Evolutionary conservation across 2,113 vertebrate species (phyloP).

Genomic region (Ceyx margarethae): DNA sequence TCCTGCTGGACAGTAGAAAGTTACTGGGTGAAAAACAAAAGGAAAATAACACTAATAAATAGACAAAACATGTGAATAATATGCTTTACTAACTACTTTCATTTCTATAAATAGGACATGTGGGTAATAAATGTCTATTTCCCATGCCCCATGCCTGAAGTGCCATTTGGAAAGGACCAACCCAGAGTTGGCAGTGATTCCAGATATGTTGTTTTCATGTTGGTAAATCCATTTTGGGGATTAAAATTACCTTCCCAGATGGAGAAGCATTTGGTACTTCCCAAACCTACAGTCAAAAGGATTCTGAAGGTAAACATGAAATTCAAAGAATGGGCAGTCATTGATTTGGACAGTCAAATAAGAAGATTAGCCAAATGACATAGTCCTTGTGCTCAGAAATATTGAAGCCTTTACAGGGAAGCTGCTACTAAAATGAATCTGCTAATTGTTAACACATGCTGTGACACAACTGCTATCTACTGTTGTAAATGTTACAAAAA

Average conservation of each 20-base stretch:
- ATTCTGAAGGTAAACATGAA: slow-evolving; percentile 43
- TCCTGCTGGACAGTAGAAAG: not conserved
- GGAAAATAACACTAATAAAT: not conserved
- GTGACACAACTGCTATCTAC: not conserved
- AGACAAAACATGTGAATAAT: not conserved
- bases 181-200: not conserved
- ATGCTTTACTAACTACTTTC: not conserved
- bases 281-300: slow-evolving; percentile 34
- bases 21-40: not conserved
- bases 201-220: slow-evolving; percentile 48
- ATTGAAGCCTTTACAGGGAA: slow-evolving; percentile 20
- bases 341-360: slow-evolving; percentile 34
- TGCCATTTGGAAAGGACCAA: slow-evolving; percentile 8
- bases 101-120: not conserved
- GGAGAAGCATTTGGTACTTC: slow-evolving; percentile 59
- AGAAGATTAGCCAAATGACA: slow-evolving; percentile 45
- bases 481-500: slow-evolving; percentile 30
- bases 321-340: slow-evolving; percentile 22
- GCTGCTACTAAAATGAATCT: slow-evolving; percentile 44
- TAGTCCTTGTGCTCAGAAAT: slow-evolving; percentile 32
- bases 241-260: slow-evolving; percentile 60
- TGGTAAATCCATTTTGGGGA: slow-evolving; percentile 32
- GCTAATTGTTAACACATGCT: slow-evolving; percentile 49
- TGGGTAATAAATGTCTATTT: slow-evolving; percentile 8
- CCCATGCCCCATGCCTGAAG: not conserved